A percentile compares a stretch with the other conserved stretches of the same genome.
Evolutionary conservation across 2,797 vertebrate genomes (phyloP).

Genomic region (Fundulus diaphanus): DNA sequence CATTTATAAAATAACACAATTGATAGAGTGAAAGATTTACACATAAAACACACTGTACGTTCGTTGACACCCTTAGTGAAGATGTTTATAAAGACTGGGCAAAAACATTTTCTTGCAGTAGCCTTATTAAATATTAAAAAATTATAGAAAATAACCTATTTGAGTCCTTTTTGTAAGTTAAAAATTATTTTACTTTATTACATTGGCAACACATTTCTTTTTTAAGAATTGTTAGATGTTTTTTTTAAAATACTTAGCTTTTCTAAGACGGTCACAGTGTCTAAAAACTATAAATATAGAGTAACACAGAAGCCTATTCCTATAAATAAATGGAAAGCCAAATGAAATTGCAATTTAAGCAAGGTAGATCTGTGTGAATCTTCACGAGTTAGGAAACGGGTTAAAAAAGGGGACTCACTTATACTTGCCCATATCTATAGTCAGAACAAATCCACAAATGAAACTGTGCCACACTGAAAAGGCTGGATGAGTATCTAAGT

Average conservation of each 20-base stretch:
- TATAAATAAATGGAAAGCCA: no score
- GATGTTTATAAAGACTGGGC: not conserved
- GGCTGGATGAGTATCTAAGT: no score
- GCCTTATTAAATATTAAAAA: not conserved
- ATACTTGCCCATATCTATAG: not conserved
- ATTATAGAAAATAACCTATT: not conserved
- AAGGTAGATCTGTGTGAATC: not conserved
- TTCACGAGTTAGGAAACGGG: not conserved
- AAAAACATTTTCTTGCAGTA: not conserved
- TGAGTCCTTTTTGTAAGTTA: not conserved
- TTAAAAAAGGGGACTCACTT: not conserved
- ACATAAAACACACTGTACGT: not conserved
- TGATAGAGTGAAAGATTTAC: not conserved
- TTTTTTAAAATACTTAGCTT: not conserved
- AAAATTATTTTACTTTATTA: not conserved
- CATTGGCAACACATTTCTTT: not conserved
- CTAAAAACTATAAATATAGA: no score
- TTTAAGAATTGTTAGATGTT: not conserved
- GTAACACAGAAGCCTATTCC: no score
- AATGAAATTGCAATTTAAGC: no score
- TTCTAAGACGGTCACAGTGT: not conserved
- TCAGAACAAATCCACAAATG: not conserved
- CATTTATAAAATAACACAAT: constrained; percentile 3
- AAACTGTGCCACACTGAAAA: not conserved
- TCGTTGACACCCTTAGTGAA: not conserved